Evolutionary conservation across 2,113 vertebrate genomes (phyloP).

Genomic region (Scomber japonicus): DNA sequence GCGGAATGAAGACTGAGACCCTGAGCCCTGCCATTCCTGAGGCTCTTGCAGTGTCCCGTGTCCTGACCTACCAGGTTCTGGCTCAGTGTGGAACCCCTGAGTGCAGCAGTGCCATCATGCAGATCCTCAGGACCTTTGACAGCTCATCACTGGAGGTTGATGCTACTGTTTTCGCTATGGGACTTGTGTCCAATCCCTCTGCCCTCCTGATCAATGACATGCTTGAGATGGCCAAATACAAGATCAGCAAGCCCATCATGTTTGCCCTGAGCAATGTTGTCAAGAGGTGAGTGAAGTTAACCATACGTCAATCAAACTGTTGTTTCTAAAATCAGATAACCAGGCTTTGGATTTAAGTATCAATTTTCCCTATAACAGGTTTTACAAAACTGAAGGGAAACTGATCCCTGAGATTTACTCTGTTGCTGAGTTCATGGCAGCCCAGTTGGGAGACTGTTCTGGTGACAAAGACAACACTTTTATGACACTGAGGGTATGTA

Average conservation of each 20-base stretch:
- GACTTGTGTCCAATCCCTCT: constrained; percentile 90
- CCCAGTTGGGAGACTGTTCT: constrained; percentile 88
- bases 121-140: constrained; percentile 85
- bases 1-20: constrained; percentile 85
- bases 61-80: constrained; percentile 91
- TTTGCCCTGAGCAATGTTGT: constrained; percentile 91
- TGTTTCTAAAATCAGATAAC: neutral
- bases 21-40: constrained; percentile 76
- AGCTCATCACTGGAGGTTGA: constrained; percentile 85
- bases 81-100: constrained; percentile 93
- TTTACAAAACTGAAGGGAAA: constrained; percentile 79
- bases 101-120: constrained; percentile 90
- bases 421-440: constrained; percentile 87
- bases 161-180: constrained; percentile 88
- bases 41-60: constrained; percentile 78
- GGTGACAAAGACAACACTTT: constrained; percentile 88
- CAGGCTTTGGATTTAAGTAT: neutral
- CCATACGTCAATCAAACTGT: neutral
- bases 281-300: constrained; percentile 87
- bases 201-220: constrained; percentile 86
- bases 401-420: constrained; percentile 86
- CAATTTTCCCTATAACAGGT: constrained; percentile 77
- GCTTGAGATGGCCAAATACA: constrained; percentile 90
- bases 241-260: constrained; percentile 89
- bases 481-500: constrained; percentile 89